phyloP scores from a whole-genome alignment of 2,797 vertebrate genomes.

The Hylomyscus alleni region DNA sequence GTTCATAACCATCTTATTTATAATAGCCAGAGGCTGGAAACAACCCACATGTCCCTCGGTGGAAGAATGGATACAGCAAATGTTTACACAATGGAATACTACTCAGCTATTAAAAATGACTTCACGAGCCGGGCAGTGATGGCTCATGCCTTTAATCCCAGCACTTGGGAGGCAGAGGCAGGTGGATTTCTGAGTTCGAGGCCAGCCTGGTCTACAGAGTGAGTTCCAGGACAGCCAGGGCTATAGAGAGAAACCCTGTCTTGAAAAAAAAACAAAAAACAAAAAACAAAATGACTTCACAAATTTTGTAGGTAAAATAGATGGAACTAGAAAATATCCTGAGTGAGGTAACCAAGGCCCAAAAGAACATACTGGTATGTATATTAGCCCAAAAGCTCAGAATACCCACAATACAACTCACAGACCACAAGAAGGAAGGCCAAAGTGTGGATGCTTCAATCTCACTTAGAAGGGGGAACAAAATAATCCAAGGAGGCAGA shows the following conservation, averaged over 20 bases:
- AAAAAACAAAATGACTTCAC: not conserved
- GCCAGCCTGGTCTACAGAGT: no score
- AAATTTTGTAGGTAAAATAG: not conserved
- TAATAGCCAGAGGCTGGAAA: not conserved
- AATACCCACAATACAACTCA: not conserved
- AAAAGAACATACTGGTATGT: not conserved
- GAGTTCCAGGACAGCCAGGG: no score
- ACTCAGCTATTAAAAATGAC: not conserved
- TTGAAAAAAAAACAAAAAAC: no score
- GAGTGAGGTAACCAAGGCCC: not conserved
- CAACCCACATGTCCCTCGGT: not conserved
- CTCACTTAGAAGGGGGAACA: not conserved
- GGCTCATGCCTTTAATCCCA: no score
- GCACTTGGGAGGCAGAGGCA: no score
- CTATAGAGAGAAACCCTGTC: no score
- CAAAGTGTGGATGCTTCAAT: not conserved
- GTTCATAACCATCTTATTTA: not conserved
- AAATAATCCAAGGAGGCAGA: not conserved
- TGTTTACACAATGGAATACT: not conserved
- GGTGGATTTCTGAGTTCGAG: no score
- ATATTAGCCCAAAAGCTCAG: not conserved
- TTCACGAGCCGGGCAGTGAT: no score
- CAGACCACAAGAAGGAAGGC: not conserved
- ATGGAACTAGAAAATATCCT: not conserved
- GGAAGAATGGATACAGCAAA: not conserved